These are phyloP conservation scores for Notothenia rossii DNA, from an alignment of 2,113 vertebrate species.

Conservation along the genomic window DNA sequence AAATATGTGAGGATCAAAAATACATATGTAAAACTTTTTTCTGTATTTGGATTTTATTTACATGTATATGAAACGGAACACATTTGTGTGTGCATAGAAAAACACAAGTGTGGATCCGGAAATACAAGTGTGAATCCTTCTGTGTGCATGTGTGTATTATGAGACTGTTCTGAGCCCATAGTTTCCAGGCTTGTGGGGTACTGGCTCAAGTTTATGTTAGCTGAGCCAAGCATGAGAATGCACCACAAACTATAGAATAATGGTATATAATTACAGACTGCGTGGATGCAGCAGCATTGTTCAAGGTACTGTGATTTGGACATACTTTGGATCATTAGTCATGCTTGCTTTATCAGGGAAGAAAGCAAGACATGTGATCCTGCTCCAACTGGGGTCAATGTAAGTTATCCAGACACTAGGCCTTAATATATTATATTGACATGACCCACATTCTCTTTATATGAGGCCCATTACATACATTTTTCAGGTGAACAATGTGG, in stretches of 20 bases:
- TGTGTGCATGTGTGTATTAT: too few species aligned
- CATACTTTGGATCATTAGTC: conserved; percentile 55
- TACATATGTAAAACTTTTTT: too few species aligned
- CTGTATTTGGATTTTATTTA: too few species aligned
- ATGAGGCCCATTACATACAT: background rate
- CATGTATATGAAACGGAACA: too few species aligned
- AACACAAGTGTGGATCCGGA: too few species aligned
- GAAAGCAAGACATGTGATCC: conserved; percentile 33
- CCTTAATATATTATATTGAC: background rate
- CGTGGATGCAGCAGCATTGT: conserved; percentile 53
- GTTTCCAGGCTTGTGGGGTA: background rate
- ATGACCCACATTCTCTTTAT: background rate
- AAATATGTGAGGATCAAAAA: too few species aligned
- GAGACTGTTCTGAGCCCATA: too few species aligned
- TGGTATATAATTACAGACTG: conserved; percentile 22
- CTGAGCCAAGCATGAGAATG: background rate
- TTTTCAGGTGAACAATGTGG: background rate
- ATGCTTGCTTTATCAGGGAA: conserved; percentile 60
- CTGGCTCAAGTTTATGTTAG: background rate
- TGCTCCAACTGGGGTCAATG: conserved; percentile 27
- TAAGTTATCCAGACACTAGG: conserved; percentile 40
- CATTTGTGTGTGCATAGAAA: too few species aligned
- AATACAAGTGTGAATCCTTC: too few species aligned
- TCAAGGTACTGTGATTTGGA: conserved; percentile 49
- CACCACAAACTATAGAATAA: conserved; percentile 41